Evolutionary conservation across 1,140 invertebrate genomes (phyloP).

Genomic region (Zaprionus davidi): DNA sequence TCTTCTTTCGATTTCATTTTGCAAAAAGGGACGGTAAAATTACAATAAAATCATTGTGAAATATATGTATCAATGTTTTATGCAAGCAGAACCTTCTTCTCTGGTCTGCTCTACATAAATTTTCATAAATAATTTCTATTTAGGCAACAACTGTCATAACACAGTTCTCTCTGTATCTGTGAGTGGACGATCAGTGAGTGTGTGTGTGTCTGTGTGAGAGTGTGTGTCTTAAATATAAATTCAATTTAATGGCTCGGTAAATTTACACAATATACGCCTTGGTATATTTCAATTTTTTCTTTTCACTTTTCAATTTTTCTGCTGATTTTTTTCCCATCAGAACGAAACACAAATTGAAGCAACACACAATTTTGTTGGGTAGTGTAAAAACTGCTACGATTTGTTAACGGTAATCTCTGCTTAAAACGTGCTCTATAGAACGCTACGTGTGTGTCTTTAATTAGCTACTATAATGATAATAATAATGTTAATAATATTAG

Average conservation of each 20-base stretch:
- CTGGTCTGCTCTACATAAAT: constrained; percentile 19
- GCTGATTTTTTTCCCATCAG: constrained; percentile 45
- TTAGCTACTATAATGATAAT: constrained; percentile 63
- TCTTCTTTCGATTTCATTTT: constrained; percentile 40
- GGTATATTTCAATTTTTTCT: constrained; percentile 70
- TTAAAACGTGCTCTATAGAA: constrained; percentile 39
- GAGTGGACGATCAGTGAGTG: constrained; percentile 53
- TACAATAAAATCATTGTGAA: constrained; percentile 84
- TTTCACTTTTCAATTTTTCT: constrained; percentile 47
- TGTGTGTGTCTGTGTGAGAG: constrained; percentile 12
- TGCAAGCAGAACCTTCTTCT: constrained; percentile 12
- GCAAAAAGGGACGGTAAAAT: constrained; percentile 84
- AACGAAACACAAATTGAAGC: constrained; percentile 64
- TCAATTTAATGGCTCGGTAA: constrained; percentile 84
- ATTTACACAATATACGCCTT: constrained; percentile 76
- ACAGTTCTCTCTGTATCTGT: constrained; percentile 56
- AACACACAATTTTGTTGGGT: constrained; percentile 44
- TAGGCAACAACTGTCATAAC: constrained; percentile 47
- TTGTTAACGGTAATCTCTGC: constrained; percentile 28
- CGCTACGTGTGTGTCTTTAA: constrained; percentile 62
- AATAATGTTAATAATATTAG: constrained; percentile 65
- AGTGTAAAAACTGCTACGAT: constrained; percentile 47
- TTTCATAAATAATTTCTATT: constrained; percentile 68
- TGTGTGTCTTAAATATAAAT: constrained; percentile 77
- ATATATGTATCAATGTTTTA: constrained; percentile 56